These are phyloP conservation scores for Nycticebus coucang DNA, from an alignment of 2,113 vertebrate genomes.

Conservation along the genomic window DNA sequence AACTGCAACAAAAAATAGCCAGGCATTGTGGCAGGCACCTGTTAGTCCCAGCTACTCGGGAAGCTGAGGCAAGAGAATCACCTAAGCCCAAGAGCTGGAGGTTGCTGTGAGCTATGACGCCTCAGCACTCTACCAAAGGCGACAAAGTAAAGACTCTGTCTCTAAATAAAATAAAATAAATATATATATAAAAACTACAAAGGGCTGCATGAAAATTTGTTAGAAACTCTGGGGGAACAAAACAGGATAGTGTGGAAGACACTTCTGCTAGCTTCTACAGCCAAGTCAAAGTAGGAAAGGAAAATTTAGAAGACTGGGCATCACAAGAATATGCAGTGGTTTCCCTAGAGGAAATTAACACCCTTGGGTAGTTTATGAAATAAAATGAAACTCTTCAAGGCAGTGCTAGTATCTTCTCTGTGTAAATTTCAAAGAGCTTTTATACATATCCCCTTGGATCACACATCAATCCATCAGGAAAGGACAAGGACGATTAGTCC, in stretches of 20 bases:
- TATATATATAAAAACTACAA: not conserved
- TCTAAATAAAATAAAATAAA: not conserved
- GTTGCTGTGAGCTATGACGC: no score
- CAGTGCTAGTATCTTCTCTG: not conserved
- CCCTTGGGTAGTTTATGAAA: constrained; percentile 75
- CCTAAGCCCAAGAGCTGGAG: no score
- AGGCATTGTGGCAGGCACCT: no score
- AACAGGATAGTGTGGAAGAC: not conserved
- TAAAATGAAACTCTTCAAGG: constrained; percentile 69
- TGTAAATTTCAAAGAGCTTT: constrained; percentile 17
- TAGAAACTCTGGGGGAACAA: constrained; percentile 24
- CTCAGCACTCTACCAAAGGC: no score
- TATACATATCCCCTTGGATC: constrained; percentile 11
- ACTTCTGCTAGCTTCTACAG: not conserved
- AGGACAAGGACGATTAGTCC: not conserved
- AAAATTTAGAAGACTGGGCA: constrained; percentile 16
- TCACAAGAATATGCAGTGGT: not conserved
- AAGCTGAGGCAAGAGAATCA: no score
- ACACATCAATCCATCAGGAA: constrained; percentile 2
- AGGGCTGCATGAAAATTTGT: not conserved
- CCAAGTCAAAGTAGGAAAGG: constrained; percentile 31
- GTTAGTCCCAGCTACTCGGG: no score
- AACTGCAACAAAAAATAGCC: no score
- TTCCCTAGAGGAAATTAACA: constrained; percentile 46
- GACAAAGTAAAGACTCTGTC: not conserved